Percentiles rank a stretch among this genome's conserved stretches.
Conservation (phyloP, 2,797 vertebrate species). For the Hylomyscus alleni region DNA sequence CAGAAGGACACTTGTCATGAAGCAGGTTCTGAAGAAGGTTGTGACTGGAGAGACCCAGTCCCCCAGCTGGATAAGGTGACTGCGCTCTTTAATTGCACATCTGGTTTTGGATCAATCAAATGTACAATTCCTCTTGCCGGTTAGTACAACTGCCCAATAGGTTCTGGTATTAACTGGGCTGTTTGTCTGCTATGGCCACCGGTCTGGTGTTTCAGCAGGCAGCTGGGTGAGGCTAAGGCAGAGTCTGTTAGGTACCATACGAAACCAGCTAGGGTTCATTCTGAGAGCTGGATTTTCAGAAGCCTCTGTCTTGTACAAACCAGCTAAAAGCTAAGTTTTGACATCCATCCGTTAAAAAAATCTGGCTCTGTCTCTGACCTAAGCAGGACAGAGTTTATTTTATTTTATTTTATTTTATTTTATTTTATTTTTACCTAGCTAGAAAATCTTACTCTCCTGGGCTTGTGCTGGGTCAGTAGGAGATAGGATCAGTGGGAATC, state of each 20-base stretch:
- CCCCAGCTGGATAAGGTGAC: neutral
- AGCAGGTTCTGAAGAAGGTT: neutral
- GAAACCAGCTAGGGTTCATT: neutral
- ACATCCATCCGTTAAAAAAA: neutral
- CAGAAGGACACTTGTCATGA: neutral
- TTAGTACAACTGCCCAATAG: neutral
- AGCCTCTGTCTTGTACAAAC: neutral
- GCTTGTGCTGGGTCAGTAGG: neutral
- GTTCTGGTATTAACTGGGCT: neutral
- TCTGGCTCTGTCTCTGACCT: neutral
- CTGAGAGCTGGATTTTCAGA: slow-evolving; percentile 47
- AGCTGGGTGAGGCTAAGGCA: neutral
- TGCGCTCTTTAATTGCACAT: neutral
- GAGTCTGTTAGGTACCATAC: neutral
- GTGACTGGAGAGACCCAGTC: neutral
- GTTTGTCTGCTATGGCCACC: neutral
- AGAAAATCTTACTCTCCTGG: slow-evolving; percentile 20
- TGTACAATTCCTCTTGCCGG: neutral
- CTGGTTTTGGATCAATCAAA: neutral
- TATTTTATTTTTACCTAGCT: neutral
- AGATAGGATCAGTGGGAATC: neutral
- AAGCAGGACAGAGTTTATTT: neutral
- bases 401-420: neutral
- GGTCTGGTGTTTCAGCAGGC: neutral
- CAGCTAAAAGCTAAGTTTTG: slow-evolving; percentile 11